Evolutionary conservation across 2,797 vertebrate genomes (phyloP).

Genomic region (Morus bassanus): DNA sequence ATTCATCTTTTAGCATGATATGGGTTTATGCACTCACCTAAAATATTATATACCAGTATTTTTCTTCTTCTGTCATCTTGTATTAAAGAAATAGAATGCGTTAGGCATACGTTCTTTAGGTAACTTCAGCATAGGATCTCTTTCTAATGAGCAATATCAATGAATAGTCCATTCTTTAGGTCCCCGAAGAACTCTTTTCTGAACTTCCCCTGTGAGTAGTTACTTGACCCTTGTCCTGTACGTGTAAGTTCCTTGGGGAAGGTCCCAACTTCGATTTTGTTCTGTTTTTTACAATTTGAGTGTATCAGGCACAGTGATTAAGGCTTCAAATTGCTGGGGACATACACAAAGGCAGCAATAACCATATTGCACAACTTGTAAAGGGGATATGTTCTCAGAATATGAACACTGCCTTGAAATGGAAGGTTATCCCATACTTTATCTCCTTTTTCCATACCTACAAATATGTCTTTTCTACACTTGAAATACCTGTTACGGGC

Average conservation of each 20-base stretch:
- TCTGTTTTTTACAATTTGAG: neutral
- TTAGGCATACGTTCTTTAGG: neutral
- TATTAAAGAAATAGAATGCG: neutral
- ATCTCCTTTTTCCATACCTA: neutral
- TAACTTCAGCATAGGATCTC: neutral
- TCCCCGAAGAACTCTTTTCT: neutral
- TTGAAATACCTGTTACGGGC: neutral
- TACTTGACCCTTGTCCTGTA: neutral
- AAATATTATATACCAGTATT: neutral
- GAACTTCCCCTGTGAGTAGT: neutral
- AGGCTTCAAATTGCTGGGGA: neutral
- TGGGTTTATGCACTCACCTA: neutral
- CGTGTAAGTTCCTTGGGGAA: neutral
- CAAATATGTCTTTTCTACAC: neutral
- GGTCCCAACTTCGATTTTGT: neutral
- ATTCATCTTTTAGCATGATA: neutral
- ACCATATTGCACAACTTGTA: neutral
- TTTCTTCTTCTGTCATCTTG: neutral
- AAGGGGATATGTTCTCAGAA: neutral
- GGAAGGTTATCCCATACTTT: neutral
- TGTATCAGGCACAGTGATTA: neutral
- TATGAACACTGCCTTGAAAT: neutral
- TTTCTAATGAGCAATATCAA: neutral
- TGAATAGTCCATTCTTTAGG: neutral
- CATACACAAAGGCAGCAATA: neutral